A percentile compares a stretch with the other conserved stretches of the same genome.
Conservation (phyloP, 2,113 vertebrate species). For the Notechis scutatus region DNA sequence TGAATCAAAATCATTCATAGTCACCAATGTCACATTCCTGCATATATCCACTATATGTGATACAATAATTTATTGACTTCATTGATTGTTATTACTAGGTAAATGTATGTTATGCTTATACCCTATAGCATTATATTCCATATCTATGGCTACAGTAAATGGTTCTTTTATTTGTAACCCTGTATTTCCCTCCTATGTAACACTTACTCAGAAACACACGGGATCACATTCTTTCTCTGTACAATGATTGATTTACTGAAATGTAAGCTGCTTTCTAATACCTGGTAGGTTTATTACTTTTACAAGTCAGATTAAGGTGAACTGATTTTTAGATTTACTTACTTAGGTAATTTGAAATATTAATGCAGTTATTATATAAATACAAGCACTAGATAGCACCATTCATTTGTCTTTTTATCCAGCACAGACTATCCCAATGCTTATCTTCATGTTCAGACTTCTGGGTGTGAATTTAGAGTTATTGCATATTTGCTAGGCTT, state of each 20-base stretch:
- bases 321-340: neutral
- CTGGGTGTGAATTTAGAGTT: neutral
- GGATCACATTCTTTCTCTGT: neutral
- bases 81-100: neutral
- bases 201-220: neutral
- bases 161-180: neutral
- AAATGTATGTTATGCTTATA: neutral
- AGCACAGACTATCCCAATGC: neutral
- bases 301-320: neutral
- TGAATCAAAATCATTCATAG: neutral
- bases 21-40: neutral
- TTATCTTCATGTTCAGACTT: neutral
- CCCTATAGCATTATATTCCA: neutral
- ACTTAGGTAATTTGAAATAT: neutral
- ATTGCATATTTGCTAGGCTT: neutral
- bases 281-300: slow-evolving; percentile 4
- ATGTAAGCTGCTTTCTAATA: neutral
- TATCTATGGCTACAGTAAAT: neutral
- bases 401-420: neutral
- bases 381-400: neutral
- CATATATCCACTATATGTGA: neutral
- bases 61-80: neutral
- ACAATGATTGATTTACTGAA: neutral
- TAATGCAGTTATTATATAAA: slow-evolving; percentile 3
- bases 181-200: neutral